These are phyloP conservation scores for Staurois parvus DNA, from an alignment of 2,797 vertebrate genomes.

Conservation along the genomic window DNA sequence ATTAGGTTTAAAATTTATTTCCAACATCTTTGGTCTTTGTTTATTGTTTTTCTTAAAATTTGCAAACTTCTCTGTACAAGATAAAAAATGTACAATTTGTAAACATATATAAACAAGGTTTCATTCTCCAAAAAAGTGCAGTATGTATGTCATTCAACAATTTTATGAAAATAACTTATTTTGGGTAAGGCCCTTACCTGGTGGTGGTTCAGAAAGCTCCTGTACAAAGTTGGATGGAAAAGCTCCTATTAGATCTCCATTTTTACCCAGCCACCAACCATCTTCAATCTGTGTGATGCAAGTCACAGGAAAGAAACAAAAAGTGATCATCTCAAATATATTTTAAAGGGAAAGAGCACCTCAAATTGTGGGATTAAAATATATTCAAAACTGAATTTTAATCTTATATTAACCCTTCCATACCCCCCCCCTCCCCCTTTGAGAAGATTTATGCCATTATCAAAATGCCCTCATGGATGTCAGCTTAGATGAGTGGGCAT, in stretches of 20 bases:
- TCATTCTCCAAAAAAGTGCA: no score
- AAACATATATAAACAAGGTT: no score
- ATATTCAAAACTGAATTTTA: no score
- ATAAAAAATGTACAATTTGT: background rate
- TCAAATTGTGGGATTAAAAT: no score
- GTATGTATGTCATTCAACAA: no score
- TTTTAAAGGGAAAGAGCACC: background rate
- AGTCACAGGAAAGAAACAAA: background rate
- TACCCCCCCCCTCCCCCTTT: no score
- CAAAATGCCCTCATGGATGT: no score
- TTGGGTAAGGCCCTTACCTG: conserved; percentile 63
- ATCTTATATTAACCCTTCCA: no score
- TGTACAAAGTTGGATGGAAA: conserved; percentile 91
- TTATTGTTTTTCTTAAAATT: conserved; percentile 66
- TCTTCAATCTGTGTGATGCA: conserved; percentile 85
- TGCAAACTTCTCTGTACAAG: conserved; percentile 13
- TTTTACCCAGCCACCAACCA: conserved; percentile 91
- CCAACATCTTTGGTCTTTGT: conserved; percentile 77
- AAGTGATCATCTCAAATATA: background rate
- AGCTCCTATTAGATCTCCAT: conserved; percentile 82
- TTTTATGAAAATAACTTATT: no score
- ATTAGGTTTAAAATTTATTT: conserved; percentile 71
- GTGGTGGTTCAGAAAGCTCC: conserved; percentile 73
- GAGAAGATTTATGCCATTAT: no score
- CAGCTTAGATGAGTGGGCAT: no score